phyloP scores from a whole-genome alignment of 2,888 invertebrate species.

The Lycocerus yunnanus region DNA sequence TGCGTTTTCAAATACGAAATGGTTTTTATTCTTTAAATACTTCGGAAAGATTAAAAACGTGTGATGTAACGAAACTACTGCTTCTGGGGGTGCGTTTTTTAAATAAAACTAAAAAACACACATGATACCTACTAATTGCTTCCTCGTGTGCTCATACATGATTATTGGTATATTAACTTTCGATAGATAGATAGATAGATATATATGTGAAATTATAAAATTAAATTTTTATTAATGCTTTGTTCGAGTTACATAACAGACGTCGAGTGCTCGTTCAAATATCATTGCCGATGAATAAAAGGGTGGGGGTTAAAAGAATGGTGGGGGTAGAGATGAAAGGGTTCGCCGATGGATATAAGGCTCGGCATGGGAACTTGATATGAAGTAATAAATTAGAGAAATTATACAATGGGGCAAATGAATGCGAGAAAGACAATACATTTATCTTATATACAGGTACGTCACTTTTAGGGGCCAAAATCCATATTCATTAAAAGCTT shows the following conservation, averaged over 20 bases:
- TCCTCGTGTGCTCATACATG: neutral
- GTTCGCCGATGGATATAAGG: slow-evolving; percentile 41
- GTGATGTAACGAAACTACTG: neutral
- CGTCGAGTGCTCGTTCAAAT: slow-evolving; percentile 30
- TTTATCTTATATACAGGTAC: slow-evolving; percentile 39
- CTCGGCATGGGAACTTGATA: slow-evolving; percentile 41
- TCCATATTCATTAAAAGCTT: slow-evolving; percentile 36
- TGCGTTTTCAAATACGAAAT: slow-evolving; percentile 39
- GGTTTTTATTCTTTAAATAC: slow-evolving; percentile 31
- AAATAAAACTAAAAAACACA: too few relatives aligned
- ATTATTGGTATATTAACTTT: neutral
- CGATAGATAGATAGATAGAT: too few relatives aligned
- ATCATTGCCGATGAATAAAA: slow-evolving; percentile 23
- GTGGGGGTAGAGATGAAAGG: slow-evolving; percentile 37
- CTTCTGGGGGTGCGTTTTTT: neutral
- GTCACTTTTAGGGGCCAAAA: slow-evolving; percentile 31
- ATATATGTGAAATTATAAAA: neutral
- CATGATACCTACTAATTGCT: neutral
- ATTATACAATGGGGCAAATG: slow-evolving; percentile 44
- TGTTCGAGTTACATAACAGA: slow-evolving; percentile 14
- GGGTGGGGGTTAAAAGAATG: slow-evolving; percentile 25
- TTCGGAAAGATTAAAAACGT: slow-evolving; percentile 20
- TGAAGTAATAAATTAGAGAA: slow-evolving; percentile 47
- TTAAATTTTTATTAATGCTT: neutral
- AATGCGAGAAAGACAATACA: slow-evolving; percentile 45